These are phyloP conservation scores for Callocephalon fimbriatum DNA, from an alignment of 2,113 vertebrate genomes.

Conservation along the genomic window DNA sequence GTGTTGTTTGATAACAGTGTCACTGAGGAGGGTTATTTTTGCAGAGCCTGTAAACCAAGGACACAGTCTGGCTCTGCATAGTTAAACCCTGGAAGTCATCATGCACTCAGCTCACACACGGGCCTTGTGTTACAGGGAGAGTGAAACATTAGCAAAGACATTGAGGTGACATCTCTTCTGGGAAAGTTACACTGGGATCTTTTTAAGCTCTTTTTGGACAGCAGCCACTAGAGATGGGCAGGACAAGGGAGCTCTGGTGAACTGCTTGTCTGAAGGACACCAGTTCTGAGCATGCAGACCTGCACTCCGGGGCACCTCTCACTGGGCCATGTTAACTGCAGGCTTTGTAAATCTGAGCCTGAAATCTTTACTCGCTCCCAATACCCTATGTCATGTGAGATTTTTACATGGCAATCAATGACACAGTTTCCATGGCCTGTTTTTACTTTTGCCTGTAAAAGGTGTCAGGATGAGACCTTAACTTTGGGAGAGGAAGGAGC, in stretches of 20 bases:
- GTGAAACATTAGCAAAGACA: not conserved
- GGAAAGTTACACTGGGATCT: not conserved
- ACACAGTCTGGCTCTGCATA: rapidly evolving
- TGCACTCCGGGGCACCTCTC: not conserved
- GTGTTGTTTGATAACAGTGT: not conserved
- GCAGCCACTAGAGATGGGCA: not conserved
- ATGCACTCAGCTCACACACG: not conserved
- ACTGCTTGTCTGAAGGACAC: not conserved
- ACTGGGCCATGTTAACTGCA: not conserved
- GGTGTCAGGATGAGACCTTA: not conserved
- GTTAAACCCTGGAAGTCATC: not conserved
- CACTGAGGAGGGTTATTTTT: not conserved
- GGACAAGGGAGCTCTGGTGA: not conserved
- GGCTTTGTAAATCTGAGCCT: not conserved
- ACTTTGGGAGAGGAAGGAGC: not conserved
- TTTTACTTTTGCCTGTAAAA: not conserved
- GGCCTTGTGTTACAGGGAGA: not conserved
- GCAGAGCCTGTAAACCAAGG: not conserved
- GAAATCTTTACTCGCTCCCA: not conserved
- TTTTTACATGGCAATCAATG: not conserved
- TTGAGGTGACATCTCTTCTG: not conserved
- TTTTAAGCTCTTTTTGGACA: constrained; percentile 16
- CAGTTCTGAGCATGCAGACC: not conserved
- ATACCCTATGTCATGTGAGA: not conserved
- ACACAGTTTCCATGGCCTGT: not conserved